Base-by-base conservation (phyloP, 2,888 invertebrate genomes). In the Pristionchus maxplancki region DNA sequence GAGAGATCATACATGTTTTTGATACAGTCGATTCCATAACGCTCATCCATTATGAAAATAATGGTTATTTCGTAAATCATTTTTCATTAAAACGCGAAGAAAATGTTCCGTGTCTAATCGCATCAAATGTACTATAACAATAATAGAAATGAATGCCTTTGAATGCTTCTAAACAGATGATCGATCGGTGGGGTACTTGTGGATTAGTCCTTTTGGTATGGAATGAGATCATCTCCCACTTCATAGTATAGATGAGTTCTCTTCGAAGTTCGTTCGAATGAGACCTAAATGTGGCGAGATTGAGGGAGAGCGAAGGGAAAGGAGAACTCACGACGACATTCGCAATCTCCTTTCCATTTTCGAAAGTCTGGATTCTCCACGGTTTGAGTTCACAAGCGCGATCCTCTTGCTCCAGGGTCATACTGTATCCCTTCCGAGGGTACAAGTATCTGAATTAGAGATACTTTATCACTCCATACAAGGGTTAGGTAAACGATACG, bases 341-440 rank as follows among this genome's bases (percentile, higher is more conserved):
- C 28, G 53, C 31, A 3, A 91, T 90, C 85, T 89, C 89, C 88
- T 91, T 91, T 84, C 93, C 94, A 67, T 91, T 91, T 88, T 94
- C 93, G 88, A 89, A 94, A 20, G 92, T 92, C 31, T 89, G 84
- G 82, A 94, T 91, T 82, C 91, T 90, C 93, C 93, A 94, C 71
- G 92, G 89, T 31, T 91, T 91, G 34, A 93, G 89, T 88, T 93
- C 93, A 84, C 94, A 94, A 88, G 93, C 94, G 53, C 90, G 90
- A n/a, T 94, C 93, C 89, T 92, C 93, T 89, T 94, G 93, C 87
- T 94, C 94, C 91, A 93, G 94, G 11, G 94, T 94, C 87, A 93
- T 91, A 88, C 91, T 91, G 81, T 90, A 90, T 20, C 91, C 90
- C 64, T 93, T 92, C 90, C 93, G 92, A 53, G 90, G 64, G 89